Percentiles rank a stretch among this genome's conserved stretches.
These are phyloP conservation scores for Poecile atricapillus DNA, from an alignment of 2,113 vertebrate species.

Conservation along the genomic window DNA sequence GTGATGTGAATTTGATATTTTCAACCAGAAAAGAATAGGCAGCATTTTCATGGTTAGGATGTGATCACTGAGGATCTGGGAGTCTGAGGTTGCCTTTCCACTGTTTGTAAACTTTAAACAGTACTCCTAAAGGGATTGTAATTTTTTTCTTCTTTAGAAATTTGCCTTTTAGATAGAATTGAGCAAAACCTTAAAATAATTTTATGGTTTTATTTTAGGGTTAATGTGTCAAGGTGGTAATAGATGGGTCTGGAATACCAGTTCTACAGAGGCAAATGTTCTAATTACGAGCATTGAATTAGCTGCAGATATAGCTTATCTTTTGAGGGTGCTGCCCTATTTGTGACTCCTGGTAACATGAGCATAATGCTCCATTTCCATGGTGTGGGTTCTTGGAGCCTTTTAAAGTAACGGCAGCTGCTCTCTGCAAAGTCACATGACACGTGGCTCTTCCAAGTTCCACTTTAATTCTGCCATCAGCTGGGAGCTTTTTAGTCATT, in stretches of 20 bases:
- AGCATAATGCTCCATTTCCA: not conserved
- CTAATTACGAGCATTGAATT: not conserved
- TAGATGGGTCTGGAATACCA: not conserved
- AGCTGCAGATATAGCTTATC: not conserved
- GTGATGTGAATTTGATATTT: slow-evolving; percentile 53
- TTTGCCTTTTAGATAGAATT: not conserved
- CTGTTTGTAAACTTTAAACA: not conserved
- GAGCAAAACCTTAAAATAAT: not conserved
- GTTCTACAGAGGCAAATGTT: not conserved
- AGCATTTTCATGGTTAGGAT: not conserved
- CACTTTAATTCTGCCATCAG: not conserved
- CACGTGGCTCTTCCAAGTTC: not conserved
- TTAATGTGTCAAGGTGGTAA: not conserved
- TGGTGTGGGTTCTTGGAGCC: not conserved
- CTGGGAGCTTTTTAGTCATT: not conserved
- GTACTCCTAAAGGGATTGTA: not conserved
- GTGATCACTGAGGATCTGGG: not conserved
- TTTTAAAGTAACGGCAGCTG: slow-evolving; percentile 38
- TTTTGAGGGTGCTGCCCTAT: not conserved
- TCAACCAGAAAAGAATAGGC: slow-evolving; percentile 46
- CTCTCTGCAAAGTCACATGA: not conserved
- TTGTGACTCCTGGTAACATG: not conserved
- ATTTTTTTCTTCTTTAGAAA: not conserved
- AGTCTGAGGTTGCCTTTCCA: not conserved
- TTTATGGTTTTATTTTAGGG: not conserved